Percentiles rank a stretch among this genome's conserved stretches.
phyloP scores from a whole-genome alignment of 2,113 vertebrate genomes.

The Rhizomys pruinosus region DNA sequence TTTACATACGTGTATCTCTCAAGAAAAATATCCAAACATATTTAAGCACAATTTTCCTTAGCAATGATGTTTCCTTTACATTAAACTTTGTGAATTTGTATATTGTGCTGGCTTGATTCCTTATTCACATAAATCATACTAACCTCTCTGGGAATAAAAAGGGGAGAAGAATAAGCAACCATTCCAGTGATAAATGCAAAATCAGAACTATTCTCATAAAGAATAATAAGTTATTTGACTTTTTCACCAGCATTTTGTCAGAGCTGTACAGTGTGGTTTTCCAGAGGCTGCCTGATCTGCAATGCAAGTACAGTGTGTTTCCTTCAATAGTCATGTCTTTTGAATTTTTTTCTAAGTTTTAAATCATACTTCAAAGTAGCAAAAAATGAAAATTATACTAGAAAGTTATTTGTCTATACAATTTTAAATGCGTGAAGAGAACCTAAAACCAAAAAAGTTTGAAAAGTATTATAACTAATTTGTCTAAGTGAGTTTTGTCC shows the following conservation, averaged over 20 bases:
- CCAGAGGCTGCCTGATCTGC: neutral
- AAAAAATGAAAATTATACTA: neutral
- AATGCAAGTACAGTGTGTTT: neutral
- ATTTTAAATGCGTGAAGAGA: neutral
- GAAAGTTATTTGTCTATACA: neutral
- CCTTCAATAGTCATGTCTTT: neutral
- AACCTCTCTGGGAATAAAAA: neutral
- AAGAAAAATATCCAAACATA: neutral
- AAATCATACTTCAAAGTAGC: constrained; percentile 6
- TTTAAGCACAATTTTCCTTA: constrained; percentile 22
- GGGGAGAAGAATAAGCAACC: neutral
- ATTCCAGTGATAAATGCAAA: too few species aligned
- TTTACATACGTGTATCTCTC: neutral
- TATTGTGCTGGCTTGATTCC: neutral
- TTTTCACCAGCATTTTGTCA: too few species aligned
- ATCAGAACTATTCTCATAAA: too few species aligned
- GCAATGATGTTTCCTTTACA: neutral
- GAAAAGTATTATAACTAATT: neutral
- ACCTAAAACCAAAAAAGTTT: neutral
- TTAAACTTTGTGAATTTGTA: neutral
- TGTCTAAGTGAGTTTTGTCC: neutral
- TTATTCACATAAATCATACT: neutral
- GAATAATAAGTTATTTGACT: too few species aligned
- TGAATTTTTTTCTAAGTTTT: neutral
- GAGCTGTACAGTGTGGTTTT: neutral